Conservation (phyloP, 2,113 vertebrate genomes). For the Alectura lathami region DNA sequence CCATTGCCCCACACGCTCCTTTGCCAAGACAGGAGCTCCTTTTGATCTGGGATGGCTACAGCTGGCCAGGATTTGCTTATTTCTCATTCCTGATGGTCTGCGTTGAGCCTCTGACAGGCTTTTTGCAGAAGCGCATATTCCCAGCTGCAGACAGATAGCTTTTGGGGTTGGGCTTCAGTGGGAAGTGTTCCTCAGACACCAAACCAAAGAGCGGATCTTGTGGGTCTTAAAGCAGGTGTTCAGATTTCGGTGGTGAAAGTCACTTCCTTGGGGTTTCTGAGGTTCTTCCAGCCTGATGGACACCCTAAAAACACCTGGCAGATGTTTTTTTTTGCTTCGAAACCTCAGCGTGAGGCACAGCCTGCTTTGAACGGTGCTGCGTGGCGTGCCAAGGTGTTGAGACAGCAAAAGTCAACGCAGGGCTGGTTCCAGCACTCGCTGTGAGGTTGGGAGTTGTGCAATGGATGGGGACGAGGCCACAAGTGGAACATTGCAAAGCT, state of each 20-base stretch:
- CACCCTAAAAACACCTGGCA: not conserved
- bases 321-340: not conserved
- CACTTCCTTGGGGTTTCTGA: not conserved
- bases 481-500: not conserved
- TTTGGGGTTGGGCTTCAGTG: not conserved
- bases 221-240: not conserved
- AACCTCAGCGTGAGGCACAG: not conserved
- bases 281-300: not conserved
- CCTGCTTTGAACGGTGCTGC: not conserved
- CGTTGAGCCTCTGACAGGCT: not conserved
- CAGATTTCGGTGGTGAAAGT: not conserved
- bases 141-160: not conserved
- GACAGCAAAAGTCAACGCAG: not conserved
- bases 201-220: not conserved
- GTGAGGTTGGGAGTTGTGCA: not conserved
- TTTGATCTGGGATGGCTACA: not conserved
- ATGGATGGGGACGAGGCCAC: not conserved
- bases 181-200: not conserved
- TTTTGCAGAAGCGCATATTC: not conserved
- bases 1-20: fast-evolving
- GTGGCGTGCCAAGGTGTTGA: not conserved
- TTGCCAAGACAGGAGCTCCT: not conserved
- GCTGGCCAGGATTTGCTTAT: not conserved
- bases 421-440: not conserved
- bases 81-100: not conserved